Conservation (phyloP, 2,888 invertebrate genomes). For the Blastobasis adustella region DNA sequence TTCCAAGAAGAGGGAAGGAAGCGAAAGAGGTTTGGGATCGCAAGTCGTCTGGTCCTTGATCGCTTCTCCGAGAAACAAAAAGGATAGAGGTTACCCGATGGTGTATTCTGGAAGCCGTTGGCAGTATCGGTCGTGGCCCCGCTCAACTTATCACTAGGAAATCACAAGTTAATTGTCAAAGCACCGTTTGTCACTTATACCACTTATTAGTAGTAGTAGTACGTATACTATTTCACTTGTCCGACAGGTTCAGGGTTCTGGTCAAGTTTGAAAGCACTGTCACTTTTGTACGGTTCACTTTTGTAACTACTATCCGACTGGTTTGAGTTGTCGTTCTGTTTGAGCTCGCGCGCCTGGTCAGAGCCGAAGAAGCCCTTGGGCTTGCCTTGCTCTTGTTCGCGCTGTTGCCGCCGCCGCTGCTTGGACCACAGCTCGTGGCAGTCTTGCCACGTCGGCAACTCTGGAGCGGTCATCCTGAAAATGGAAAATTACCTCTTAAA, state of each 20-base stretch:
- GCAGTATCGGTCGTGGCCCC: slow-evolving; percentile 2
- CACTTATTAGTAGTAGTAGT: slow-evolving; percentile 23
- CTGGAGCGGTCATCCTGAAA: slow-evolving; percentile 85
- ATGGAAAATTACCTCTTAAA: background rate
- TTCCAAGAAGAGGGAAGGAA: no score
- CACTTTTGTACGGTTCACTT: slow-evolving; percentile 42
- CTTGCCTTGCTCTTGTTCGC: slow-evolving; percentile 78
- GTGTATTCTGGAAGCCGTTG: slow-evolving; percentile 3
- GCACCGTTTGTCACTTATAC: slow-evolving; percentile 27
- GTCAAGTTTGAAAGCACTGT: slow-evolving; percentile 44
- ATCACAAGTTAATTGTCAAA: slow-evolving; percentile 32
- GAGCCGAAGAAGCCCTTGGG: slow-evolving; percentile 25
- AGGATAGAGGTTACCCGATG: background rate
- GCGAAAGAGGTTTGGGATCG: no score
- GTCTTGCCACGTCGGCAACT: slow-evolving; percentile 96
- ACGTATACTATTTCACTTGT: slow-evolving; percentile 60
- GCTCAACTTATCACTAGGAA: slow-evolving; percentile 5
- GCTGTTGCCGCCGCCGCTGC: slow-evolving; percentile 88
- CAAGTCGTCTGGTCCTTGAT: no score
- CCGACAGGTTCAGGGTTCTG: slow-evolving; percentile 42
- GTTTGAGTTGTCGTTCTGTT: slow-evolving; percentile 30
- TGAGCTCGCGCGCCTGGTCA: slow-evolving; percentile 29
- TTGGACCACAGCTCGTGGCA: slow-evolving; percentile 99
- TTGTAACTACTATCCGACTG: slow-evolving; percentile 38
- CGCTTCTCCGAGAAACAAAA: no score